Base-by-base conservation (phyloP, 2,888 invertebrate genomes). In the Sthenelais limicola region DNA sequence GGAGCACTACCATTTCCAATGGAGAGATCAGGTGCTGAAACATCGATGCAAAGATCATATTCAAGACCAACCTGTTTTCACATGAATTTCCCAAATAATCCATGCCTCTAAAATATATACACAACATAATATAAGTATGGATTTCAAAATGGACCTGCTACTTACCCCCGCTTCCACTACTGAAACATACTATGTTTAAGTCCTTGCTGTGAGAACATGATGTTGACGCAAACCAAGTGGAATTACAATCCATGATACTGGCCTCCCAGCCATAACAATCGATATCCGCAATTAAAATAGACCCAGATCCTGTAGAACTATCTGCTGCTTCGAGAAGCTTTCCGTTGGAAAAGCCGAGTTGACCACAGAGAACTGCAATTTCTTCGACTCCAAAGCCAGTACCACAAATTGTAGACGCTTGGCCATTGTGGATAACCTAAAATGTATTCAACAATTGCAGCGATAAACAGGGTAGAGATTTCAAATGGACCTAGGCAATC, bases 361-460 rank as follows among this genome's bases (percentile, higher is more conserved):
- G 32, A 5, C 24, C 12, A 56, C 56, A 56, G 26, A 56, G 30
- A 1, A 56, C 56, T 18, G 26, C 56, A 5, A 21, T 3, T 24
- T 32, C 56, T 2, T 1, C 18, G 3, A 33, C 56, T 2, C 28
- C 4, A 33, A 56, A 56, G 21, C 56, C 32, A 4, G 30, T 24
- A 4, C 30, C 28, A 33, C 56, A 56, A 3, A 56, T n/a, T 12
- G 56, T 56, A 3, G 56, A 56, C 3, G 56, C n/a, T 21, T 56
- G 28, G 18, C 56, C 56, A 1, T 32, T 32, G 56, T 56, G 33
- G 9, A 33, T 32, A 15, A 56, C 18, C 56, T 56, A 21, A 1
- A n/a, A n/a, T n/a, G n/a, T n/a, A n/a, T n/a, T n/a, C n/a, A n/a
- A n/a, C n/a, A n/a, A n/a, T n/a, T n/a, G n/a, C n/a, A n/a, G n/a